Evolutionary conservation across 2,888 invertebrate genomes (phyloP), one percentile per base, ranked within the genome.

Genomic region (Tridacna crocea): DNA sequence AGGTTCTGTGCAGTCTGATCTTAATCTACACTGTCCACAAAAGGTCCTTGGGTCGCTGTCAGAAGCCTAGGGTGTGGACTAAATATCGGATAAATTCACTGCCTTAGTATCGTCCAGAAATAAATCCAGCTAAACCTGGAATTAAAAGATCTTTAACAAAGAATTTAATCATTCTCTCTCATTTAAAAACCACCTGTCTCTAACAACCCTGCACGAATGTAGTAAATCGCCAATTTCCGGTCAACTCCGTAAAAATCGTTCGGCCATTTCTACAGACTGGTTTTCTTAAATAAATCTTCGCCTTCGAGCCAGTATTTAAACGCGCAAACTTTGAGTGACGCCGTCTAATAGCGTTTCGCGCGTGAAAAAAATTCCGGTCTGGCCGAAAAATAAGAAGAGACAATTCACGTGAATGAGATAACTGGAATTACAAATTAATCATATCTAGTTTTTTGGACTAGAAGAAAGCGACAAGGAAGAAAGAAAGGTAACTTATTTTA

Each of bases 81-180:
- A 8, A 36, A 36, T 36, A 36, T 36, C 36, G 36, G 36, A 36
- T 36, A 36, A 36, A 36, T 36, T 36, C 8, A 2, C 36, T 36
- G 36, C 36, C 36, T 36, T 36, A 36, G 3, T 36, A 36, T 36
- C 36, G 36, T 36, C 8, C 36, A 36, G 36, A 36, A 36, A 36
- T 36, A 36, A 36, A 55, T 55, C 55, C 19, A 2, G 15, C 46
- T 24, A 47, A 70, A 51, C 48, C 24, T 70, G 8, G 48, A 70
- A 70, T 70, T 70, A 70, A 68, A 46, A 48, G 70, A 70, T 70
- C 70, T 48, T 70, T 6, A 47, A 47, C 47, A 51, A 22, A 24
- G 22, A 51, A 51, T 70, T 22, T 51, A 70, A 70, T 70, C 22
- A 51, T 70, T 48, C 47, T 51, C 6, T 24, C 24, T 48, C 51